phyloP scores from a whole-genome alignment of 2,888 invertebrate species.

The Drosophila paranaensis region DNA sequence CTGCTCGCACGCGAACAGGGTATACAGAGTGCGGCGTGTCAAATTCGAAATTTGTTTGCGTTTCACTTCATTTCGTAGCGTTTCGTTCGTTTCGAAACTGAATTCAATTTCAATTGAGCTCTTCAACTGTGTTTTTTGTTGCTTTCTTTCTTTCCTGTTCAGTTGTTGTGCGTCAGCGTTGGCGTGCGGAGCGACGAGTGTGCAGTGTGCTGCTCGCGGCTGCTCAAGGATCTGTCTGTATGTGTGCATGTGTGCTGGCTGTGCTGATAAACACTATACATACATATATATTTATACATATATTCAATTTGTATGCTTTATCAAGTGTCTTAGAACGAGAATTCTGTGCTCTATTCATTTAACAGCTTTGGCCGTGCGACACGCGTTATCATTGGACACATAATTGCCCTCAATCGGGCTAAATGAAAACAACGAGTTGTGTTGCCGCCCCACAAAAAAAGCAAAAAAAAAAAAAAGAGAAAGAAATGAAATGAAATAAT shows the following conservation, averaged over 20 bases:
- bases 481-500: conserved; percentile 3
- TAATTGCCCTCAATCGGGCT: conserved; percentile 82
- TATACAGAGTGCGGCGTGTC: conserved; percentile 38
- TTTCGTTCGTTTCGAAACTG: conserved; percentile 56
- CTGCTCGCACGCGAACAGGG: conserved; percentile 21
- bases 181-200: conserved; percentile 49
- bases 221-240: conserved; percentile 39
- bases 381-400: conserved; percentile 65
- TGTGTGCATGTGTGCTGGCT: conserved; percentile 13
- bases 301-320: conserved; percentile 33
- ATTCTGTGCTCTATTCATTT: conserved; percentile 34
- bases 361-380: conserved; percentile 22
- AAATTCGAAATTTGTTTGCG: conserved; percentile 21
- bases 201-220: conserved; percentile 1
- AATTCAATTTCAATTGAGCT: conserved; percentile 56
- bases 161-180: conserved; percentile 68
- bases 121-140: conserved; percentile 38
- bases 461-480: neutral
- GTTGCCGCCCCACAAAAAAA: conserved; percentile 52
- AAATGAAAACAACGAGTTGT: conserved; percentile 59
- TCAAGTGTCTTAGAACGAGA: conserved; percentile 48
- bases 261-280: conserved; percentile 38
- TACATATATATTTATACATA: neutral
- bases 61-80: conserved; percentile 47
- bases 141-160: conserved; percentile 34